Conservation (phyloP, 2,113 vertebrate species). For the Rafetus swinhoei region DNA sequence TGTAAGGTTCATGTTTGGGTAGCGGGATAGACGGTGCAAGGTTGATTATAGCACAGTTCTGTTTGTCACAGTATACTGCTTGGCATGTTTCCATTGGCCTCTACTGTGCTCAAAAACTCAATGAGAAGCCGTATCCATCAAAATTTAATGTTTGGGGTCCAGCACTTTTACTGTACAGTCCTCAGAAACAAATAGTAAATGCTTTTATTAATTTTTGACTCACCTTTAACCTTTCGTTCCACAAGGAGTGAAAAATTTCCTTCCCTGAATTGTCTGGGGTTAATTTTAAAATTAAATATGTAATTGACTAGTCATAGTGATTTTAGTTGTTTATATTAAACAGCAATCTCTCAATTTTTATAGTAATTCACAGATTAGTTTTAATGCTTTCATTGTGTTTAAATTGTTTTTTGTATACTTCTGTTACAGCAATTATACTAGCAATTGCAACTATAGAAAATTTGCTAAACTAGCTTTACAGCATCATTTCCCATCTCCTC, state of each 20-base stretch:
- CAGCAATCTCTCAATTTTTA: not conserved
- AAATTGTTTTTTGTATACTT: not conserved
- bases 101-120: conserved; percentile 69
- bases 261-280: not conserved
- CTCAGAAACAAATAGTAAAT: conserved; percentile 44
- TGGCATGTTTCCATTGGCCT: conserved; percentile 61
- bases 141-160: conserved; percentile 78
- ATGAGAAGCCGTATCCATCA: conserved; percentile 79
- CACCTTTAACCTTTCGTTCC: conserved; percentile 28
- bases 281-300: not conserved
- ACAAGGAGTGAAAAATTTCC: not conserved
- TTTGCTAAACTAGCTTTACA: not conserved
- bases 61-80: conserved; percentile 76
- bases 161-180: conserved; percentile 53
- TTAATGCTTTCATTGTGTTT: not conserved
- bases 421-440: not conserved
- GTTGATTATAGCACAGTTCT: conserved; percentile 68
- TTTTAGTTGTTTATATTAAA: not conserved
- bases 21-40: conserved; percentile 71
- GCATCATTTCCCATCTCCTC: conserved; percentile 4
- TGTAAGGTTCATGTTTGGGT: conserved; percentile 60
- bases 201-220: not conserved
- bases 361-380: not conserved
- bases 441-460: not conserved
- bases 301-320: not conserved